A percentile compares a stretch with the other conserved stretches of the same genome.
Conservation (phyloP, 2,113 vertebrate genomes). For the Myrmophylax atrothorax region DNA sequence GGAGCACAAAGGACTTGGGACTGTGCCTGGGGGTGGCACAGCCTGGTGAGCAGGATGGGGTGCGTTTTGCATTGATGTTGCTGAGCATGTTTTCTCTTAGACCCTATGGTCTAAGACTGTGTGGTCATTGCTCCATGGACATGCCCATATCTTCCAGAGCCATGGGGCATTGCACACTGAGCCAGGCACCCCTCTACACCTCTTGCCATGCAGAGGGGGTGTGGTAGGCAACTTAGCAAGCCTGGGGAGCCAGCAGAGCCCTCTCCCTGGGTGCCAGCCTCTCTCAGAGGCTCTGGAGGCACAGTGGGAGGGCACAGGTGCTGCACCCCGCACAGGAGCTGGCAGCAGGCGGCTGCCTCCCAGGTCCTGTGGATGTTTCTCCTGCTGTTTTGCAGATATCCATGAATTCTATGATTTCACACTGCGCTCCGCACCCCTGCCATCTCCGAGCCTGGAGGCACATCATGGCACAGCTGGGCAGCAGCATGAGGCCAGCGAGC, state of each 20-base stretch:
- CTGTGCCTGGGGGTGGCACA: neutral
- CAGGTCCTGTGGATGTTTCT: neutral
- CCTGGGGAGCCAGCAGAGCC: neutral
- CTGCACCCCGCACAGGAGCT: neutral
- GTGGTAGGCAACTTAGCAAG: neutral
- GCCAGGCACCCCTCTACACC: neutral
- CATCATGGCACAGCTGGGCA: neutral
- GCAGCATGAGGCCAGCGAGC: neutral
- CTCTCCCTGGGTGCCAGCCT: neutral
- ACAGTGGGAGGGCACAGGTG: neutral
- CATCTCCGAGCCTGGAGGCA: neutral
- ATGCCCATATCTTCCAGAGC: neutral
- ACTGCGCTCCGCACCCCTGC: neutral
- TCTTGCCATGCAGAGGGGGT: neutral
- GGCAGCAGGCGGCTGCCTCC: neutral
- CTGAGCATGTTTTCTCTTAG: neutral
- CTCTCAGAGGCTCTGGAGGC: neutral
- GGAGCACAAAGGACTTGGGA: neutral
- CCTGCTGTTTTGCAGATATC: conserved; percentile 47
- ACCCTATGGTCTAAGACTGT: accelerated
- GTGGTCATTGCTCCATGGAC: accelerated
- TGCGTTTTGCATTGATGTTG: neutral
- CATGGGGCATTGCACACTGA: accelerated
- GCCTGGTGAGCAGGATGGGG: neutral
- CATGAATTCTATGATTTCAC: conserved; percentile 61